phyloP scores from a whole-genome alignment of 2,888 invertebrate species.

The Hirtodrosophila duncani region DNA sequence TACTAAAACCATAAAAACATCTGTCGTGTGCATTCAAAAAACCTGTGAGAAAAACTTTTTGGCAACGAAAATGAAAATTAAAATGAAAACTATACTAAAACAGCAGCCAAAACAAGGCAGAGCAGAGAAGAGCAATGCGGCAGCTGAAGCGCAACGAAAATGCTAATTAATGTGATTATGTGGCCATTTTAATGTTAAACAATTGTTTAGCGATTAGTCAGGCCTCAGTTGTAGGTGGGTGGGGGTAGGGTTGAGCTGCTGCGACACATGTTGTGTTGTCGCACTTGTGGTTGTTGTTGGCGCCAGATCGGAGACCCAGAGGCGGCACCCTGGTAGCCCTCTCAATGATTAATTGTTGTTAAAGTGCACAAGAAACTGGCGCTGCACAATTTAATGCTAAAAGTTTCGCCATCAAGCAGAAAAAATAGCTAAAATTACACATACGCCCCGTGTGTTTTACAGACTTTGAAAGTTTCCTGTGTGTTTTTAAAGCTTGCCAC shows the following conservation, averaged over 20 bases:
- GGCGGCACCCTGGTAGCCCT: conserved; percentile 7
- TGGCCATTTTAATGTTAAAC: conserved; percentile 65
- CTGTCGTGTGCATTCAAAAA: no score
- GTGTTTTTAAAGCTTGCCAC: conserved; percentile 47
- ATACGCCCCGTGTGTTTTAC: conserved; percentile 35
- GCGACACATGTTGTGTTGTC: conserved; percentile 31
- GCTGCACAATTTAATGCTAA: conserved; percentile 60
- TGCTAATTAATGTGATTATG: conserved; percentile 74
- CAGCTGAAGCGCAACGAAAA: conserved; percentile 52
- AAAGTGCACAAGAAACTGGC: conserved; percentile 19
- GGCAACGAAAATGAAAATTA: conserved; percentile 19
- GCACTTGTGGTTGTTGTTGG: conserved; percentile 1
- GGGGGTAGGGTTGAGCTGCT: background rate
- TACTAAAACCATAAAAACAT: no score
- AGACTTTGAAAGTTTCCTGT: conserved; percentile 25
- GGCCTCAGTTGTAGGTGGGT: conserved; percentile 36
- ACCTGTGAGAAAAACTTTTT: conserved; percentile 21
- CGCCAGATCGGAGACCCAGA: background rate
- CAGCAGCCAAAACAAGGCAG: conserved; percentile 4
- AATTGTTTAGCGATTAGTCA: conserved; percentile 72
- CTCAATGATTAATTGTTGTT: conserved; percentile 61
- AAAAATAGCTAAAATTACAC: conserved; percentile 42
- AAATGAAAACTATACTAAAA: conserved; percentile 5
- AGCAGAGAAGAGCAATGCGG: no score
- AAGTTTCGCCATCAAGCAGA: conserved; percentile 52